Percentiles rank a stretch among this genome's conserved stretches.
These are phyloP conservation scores for Homarus americanus DNA, from an alignment of 1,140 invertebrate species.

Conservation along the genomic window DNA sequence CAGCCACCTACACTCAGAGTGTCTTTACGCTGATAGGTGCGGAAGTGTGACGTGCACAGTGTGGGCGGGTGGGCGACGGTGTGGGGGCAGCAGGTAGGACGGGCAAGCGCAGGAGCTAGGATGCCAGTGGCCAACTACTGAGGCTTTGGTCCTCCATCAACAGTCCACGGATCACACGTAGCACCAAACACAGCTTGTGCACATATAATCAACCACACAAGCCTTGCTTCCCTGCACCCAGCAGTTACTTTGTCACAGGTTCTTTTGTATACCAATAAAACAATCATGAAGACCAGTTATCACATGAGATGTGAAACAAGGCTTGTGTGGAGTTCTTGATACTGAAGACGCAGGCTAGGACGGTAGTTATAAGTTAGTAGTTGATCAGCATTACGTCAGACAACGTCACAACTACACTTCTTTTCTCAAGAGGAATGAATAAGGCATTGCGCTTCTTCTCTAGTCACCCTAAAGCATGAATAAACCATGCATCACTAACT, in stretches of 20 bases:
- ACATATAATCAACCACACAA: conserved; percentile 56
- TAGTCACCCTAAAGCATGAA: conserved; percentile 38
- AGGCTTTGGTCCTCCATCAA: conserved; percentile 68
- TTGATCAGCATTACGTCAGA: neutral
- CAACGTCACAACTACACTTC: conserved; percentile 10
- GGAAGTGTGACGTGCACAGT: conserved; percentile 12
- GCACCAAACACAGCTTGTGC: conserved; percentile 73
- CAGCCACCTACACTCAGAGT: conserved; percentile 19
- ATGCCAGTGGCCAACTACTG: conserved; percentile 53
- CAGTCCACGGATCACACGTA: conserved; percentile 53
- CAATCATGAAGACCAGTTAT: conserved; percentile 61
- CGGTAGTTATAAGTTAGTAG: conserved; percentile 49
- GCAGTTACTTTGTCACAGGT: conserved; percentile 44
- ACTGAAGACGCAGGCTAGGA: conserved; percentile 66
- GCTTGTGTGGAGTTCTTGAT: conserved; percentile 34
- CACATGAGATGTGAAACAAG: conserved; percentile 50
- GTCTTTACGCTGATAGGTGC: conserved; percentile 21
- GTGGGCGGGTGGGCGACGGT: conserved; percentile 34
- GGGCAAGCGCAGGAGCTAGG: conserved; percentile 21
- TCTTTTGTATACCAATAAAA: conserved; percentile 53
- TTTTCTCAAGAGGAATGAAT: conserved; percentile 67
- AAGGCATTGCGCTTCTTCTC: conserved; percentile 65
- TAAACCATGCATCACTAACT: conserved; percentile 28
- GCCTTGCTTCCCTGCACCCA: conserved; percentile 36
- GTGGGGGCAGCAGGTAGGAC: conserved; percentile 28